A percentile compares a stretch with the other conserved stretches of the same genome.
phyloP scores from a whole-genome alignment of 2,113 vertebrate genomes.

The Myrmecophaga tridactyla region DNA sequence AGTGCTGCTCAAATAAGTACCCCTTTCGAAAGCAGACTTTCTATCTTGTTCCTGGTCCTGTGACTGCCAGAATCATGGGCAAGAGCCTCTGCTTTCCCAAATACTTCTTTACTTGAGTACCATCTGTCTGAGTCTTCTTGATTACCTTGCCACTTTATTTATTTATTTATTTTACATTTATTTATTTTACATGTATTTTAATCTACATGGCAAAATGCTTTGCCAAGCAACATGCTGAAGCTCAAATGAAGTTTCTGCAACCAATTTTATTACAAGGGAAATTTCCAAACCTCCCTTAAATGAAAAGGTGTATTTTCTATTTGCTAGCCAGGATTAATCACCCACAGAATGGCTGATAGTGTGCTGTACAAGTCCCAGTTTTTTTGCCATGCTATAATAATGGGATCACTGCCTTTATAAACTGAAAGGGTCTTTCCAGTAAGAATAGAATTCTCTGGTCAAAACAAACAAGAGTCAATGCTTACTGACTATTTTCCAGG shows the following conservation, averaged over 20 bases:
- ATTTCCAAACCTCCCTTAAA: neutral
- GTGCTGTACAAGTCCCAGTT: neutral
- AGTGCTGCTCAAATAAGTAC: neutral
- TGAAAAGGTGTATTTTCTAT: neutral
- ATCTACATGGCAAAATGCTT: neutral
- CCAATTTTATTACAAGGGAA: neutral
- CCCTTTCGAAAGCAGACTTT: neutral
- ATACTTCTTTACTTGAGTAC: neutral
- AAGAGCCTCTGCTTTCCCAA: neutral
- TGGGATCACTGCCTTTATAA: neutral
- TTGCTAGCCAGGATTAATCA: neutral
- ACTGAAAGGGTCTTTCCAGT: neutral
- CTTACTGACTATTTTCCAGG: neutral
- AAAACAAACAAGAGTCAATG: neutral
- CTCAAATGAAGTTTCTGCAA: neutral
- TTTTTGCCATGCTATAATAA: neutral
- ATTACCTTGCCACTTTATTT: conserved; percentile 23
- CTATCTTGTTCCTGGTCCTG: neutral
- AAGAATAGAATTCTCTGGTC: neutral
- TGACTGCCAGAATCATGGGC: neutral
- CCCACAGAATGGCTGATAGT: neutral
- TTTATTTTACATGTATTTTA: conserved; percentile 31
- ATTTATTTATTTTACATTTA: conserved; percentile 16
- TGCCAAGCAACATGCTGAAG: neutral
- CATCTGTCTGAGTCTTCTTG: neutral